Conservation (phyloP, 2,113 vertebrate species). For the Pelvicachromis taeniatus region DNA sequence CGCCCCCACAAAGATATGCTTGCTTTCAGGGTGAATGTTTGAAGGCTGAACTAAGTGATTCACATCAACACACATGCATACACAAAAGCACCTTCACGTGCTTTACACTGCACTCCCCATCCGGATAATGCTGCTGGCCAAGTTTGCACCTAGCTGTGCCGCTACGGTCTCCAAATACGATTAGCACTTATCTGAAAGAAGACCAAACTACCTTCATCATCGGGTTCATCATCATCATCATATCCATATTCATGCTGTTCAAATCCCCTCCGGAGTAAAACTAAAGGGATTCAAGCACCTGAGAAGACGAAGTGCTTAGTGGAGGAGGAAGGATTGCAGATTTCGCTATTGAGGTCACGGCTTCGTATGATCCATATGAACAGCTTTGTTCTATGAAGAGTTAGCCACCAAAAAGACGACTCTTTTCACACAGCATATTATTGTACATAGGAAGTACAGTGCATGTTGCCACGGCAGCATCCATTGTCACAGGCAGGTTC, state of each 20-base stretch:
- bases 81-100: conserved; percentile 35
- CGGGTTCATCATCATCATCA: conserved; percentile 56
- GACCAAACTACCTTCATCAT: conserved; percentile 66
- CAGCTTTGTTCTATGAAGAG: conserved; percentile 16
- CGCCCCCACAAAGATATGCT: conserved; percentile 43
- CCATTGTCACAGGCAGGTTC: not conserved
- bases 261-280: conserved; percentile 64
- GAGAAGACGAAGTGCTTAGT: conserved; percentile 36
- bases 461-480: not conserved
- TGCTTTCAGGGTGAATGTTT: conserved; percentile 43
- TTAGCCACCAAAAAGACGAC: conserved; percentile 4
- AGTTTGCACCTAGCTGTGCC: conserved; percentile 61
- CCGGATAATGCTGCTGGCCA: conserved; percentile 53
- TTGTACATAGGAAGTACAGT: not conserved
- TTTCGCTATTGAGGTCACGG: conserved; percentile 64
- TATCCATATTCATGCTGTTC: conserved; percentile 67
- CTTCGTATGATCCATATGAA: conserved; percentile 10
- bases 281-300: conserved; percentile 61
- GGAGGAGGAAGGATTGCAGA: conserved; percentile 27
- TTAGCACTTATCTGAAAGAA: conserved; percentile 67
- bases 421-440: not conserved
- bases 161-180: conserved; percentile 62
- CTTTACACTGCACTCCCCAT: conserved; percentile 6
- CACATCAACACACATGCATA: conserved; percentile 11
- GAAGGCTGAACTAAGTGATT: conserved; percentile 28